Percentiles rank a stretch among this genome's conserved stretches.
phyloP scores from a whole-genome alignment of 2,113 vertebrate species.

The Meles meles region DNA sequence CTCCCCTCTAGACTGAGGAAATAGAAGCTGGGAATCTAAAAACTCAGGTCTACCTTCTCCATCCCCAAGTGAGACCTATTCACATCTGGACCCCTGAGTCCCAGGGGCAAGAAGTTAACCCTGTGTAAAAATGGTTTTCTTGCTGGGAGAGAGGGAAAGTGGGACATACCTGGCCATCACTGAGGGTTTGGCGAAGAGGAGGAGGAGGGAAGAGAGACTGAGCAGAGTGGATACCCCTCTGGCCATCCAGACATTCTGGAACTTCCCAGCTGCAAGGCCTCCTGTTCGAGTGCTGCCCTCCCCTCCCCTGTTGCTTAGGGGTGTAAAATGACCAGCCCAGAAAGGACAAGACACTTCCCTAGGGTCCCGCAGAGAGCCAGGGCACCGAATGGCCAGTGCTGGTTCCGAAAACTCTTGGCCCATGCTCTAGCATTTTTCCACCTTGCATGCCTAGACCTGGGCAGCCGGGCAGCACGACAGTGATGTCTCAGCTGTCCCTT shows the following conservation, averaged over 20 bases:
- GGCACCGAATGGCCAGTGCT: neutral
- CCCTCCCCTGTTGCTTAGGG: neutral
- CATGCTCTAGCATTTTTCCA: no score
- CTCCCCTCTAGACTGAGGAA: neutral
- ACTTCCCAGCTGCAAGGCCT: neutral
- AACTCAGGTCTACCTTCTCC: neutral
- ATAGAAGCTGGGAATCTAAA: neutral
- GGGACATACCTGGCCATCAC: neutral
- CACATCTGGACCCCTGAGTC: neutral
- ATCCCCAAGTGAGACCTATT: neutral
- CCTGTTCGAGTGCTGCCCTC: neutral
- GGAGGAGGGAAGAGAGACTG: neutral
- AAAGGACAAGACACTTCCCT: neutral
- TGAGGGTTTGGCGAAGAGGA: neutral
- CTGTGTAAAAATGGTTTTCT: neutral
- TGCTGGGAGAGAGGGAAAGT: neutral
- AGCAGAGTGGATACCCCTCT: neutral
- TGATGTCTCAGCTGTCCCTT: no score
- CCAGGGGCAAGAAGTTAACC: neutral
- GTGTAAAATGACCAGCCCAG: neutral
- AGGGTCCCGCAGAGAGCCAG: neutral
- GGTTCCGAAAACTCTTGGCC: neutral
- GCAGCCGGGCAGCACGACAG: rapidly evolving
- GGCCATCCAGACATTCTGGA: no score
- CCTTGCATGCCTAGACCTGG: no score